Percentiles rank a stretch among this genome's conserved stretches.
These are phyloP conservation scores for Trimorus sp. DNA, from an alignment of 2,888 invertebrate genomes.

Conservation along the genomic window DNA sequence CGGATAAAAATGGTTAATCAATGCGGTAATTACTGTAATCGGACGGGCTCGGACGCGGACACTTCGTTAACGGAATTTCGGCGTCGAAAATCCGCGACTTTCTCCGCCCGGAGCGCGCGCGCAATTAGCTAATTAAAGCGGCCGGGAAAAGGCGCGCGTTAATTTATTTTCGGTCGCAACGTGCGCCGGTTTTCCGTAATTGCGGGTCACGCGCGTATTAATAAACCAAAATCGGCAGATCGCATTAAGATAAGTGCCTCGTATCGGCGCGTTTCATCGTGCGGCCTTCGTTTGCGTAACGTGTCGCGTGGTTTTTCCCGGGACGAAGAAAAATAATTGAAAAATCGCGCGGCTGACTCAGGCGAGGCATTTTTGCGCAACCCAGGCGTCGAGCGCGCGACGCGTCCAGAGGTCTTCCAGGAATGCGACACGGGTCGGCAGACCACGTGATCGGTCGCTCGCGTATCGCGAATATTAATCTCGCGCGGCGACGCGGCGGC, in stretches of 20 bases:
- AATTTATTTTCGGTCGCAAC: slow-evolving; percentile 52
- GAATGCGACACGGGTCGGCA: slow-evolving; percentile 28
- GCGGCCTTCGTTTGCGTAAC: slow-evolving; percentile 2
- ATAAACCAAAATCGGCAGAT: slow-evolving; percentile 31
- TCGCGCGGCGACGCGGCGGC: slow-evolving; percentile 58
- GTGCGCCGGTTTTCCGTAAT: slow-evolving; percentile 35
- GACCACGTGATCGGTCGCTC: slow-evolving; percentile 49
- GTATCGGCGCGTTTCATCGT: slow-evolving; percentile 34
- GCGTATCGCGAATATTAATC: slow-evolving; percentile 67
- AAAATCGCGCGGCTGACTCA: not conserved
- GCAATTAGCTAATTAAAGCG: slow-evolving; percentile 59
- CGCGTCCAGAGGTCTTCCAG: slow-evolving; percentile 45
- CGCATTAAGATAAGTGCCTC: slow-evolving; percentile 18
- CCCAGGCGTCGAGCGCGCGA: slow-evolving; percentile 52
- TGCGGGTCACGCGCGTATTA: slow-evolving; percentile 23
- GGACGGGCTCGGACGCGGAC: slow-evolving; percentile 23
- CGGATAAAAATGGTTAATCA: slow-evolving; percentile 43
- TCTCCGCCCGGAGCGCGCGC: slow-evolving; percentile 67
- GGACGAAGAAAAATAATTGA: no score
- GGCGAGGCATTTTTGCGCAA: slow-evolving; percentile 37
- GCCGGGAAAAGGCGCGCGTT: slow-evolving; percentile 37
- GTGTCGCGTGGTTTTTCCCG: no score
- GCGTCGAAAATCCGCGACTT: slow-evolving; percentile 68
- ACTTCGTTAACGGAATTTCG: slow-evolving; percentile 47
- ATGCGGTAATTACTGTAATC: slow-evolving; percentile 47